Percentiles rank a stretch among this genome's conserved stretches.
Conservation (phyloP, 2,888 invertebrate species). For the Parnassius smintheus region DNA sequence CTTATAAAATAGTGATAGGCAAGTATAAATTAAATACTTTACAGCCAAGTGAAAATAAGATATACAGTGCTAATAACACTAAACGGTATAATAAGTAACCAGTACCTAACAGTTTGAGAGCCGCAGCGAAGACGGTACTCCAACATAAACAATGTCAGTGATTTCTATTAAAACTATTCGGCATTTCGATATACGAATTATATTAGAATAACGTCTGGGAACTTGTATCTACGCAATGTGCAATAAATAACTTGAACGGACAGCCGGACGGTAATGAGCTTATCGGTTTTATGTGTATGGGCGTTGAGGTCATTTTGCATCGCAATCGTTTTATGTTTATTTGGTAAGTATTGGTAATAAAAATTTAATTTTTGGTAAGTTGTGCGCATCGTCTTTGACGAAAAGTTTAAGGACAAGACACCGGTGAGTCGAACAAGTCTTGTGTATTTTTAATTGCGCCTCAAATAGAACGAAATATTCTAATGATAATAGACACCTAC, state of each 20-base stretch:
- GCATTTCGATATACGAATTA: constrained; percentile 72
- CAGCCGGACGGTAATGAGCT: constrained; percentile 40
- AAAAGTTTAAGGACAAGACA: constrained; percentile 62
- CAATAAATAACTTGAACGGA: constrained; percentile 66
- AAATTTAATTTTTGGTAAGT: constrained; percentile 54
- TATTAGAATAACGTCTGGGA: constrained; percentile 71
- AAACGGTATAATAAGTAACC: not conserved
- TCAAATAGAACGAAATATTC: constrained; percentile 14
- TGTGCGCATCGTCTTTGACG: constrained; percentile 45
- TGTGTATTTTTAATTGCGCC: constrained; percentile 21
- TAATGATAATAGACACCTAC: not conserved
- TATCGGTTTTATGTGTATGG: constrained; percentile 34
- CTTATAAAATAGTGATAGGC: no score
- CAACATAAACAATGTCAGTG: constrained; percentile 77
- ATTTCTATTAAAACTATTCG: constrained; percentile 75
- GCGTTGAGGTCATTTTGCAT: constrained; percentile 41
- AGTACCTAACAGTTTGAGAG: constrained; percentile 66
- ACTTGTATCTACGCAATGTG: constrained; percentile 65
- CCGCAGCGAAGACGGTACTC: constrained; percentile 52
- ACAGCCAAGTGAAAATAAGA: no score
- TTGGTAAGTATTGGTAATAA: constrained; percentile 52
- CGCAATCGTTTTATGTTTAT: constrained; percentile 31
- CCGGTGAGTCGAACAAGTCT: constrained; percentile 26
- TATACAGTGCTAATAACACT: no score
- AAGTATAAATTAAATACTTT: no score